phyloP scores from a whole-genome alignment of 2,797 vertebrate genomes.

The Coregonus sp. region DNA sequence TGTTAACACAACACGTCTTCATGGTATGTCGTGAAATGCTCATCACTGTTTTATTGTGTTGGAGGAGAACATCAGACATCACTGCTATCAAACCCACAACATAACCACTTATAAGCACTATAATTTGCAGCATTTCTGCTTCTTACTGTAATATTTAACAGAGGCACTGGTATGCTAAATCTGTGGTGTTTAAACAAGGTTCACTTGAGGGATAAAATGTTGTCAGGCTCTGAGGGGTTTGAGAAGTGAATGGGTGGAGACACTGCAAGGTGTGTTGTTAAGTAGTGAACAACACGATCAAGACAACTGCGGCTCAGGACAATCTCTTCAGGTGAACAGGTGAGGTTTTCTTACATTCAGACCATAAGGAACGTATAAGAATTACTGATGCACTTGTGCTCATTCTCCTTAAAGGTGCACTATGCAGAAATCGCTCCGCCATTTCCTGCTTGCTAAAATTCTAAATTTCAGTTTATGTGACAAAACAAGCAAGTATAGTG shows the following conservation, averaged over 20 bases:
- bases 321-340: slow-evolving; percentile 22
- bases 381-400: no score
- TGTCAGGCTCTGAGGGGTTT: slow-evolving; percentile 10
- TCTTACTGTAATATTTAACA: neutral
- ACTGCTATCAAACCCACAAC: no score
- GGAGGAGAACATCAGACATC: neutral
- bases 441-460: no score
- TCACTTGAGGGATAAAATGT: neutral
- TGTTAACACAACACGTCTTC: neutral
- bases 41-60: neutral
- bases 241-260: slow-evolving; percentile 42
- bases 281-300: slow-evolving; percentile 4
- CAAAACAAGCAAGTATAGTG: no score
- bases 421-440: no score
- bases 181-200: neutral
- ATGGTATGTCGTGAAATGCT: neutral
- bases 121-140: neutral
- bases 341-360: slow-evolving; percentile 23
- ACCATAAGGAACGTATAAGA: no score
- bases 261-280: slow-evolving; percentile 2
- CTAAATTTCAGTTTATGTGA: no score
- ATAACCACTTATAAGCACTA: no score
- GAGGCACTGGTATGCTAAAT: neutral
- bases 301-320: neutral
- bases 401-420: no score